A percentile compares a stretch with the other conserved stretches of the same genome.
Evolutionary conservation across 2,113 vertebrate genomes (phyloP).

Genomic region (Rafetus swinhoei): DNA sequence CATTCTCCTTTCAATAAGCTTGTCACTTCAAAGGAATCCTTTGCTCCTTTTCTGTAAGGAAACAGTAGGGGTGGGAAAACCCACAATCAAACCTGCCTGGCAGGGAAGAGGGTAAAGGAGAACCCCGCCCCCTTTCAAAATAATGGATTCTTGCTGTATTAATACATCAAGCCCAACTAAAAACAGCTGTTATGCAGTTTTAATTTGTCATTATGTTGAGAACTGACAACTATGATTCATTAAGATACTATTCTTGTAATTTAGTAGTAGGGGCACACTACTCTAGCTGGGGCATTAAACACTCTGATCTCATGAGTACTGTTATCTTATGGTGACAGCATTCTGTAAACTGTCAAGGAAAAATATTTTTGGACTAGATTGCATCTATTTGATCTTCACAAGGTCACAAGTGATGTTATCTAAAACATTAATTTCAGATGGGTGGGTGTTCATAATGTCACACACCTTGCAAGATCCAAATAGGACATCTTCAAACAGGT

Average conservation of each 20-base stretch:
- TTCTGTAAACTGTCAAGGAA: not conserved
- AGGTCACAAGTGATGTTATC: constrained; percentile 68
- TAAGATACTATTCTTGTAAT: not conserved
- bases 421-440: constrained; percentile 69
- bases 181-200: constrained; percentile 35
- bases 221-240: not conserved
- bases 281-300: not conserved
- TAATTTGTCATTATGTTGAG: not conserved
- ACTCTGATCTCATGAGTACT: not conserved
- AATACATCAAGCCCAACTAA: constrained; percentile 17
- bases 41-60: constrained; percentile 13
- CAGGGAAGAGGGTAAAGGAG: constrained; percentile 35
- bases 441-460: constrained; percentile 58
- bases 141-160: not conserved
- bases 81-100: constrained; percentile 15
- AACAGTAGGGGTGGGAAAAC: constrained; percentile 56
- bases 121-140: not conserved
- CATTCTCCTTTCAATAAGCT: constrained; percentile 52
- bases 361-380: constrained; percentile 28
- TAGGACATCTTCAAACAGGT: constrained; percentile 72
- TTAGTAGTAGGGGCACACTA: not conserved
- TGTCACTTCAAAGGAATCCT: constrained; percentile 59
- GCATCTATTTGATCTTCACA: constrained; percentile 64
- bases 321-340: constrained; percentile 52
- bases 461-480: constrained; percentile 56